Evolutionary conservation across 2,797 vertebrate species (phyloP).

Genomic region (Hipposideros larvatus): DNA sequence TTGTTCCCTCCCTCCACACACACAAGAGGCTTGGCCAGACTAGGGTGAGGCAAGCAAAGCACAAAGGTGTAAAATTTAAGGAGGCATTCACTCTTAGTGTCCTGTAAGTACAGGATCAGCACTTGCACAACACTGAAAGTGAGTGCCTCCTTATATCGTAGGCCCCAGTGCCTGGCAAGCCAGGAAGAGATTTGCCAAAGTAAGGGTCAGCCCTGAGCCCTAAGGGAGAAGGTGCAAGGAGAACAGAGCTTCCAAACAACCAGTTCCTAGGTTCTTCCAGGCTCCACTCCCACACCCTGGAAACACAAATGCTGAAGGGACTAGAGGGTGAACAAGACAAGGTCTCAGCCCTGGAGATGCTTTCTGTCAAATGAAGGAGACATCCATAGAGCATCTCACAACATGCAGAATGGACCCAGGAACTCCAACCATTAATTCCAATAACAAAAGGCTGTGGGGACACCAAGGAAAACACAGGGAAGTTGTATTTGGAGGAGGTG

Average conservation of each 20-base stretch:
- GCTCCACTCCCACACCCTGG: background rate
- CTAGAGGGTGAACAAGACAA: background rate
- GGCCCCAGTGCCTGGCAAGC: background rate
- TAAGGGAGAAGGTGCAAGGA: background rate
- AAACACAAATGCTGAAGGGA: background rate
- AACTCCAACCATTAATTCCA: background rate
- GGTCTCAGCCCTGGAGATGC: background rate
- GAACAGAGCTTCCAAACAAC: background rate
- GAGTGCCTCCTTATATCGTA: background rate
- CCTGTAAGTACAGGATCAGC: background rate
- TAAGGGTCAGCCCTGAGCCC: background rate
- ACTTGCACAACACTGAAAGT: background rate
- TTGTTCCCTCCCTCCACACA: background rate
- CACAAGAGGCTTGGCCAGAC: background rate
- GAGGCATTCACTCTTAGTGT: background rate
- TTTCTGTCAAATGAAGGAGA: background rate
- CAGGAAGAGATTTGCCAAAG: background rate
- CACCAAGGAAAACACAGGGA: background rate
- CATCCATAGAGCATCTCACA: background rate
- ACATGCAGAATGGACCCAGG: rapidly evolving
- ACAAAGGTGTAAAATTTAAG: background rate
- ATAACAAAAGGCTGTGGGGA: background rate
- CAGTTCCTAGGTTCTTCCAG: background rate
- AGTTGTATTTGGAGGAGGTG: background rate
- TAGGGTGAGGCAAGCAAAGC: background rate